A percentile compares a stretch with the other conserved stretches of the same genome.
Conservation (phyloP, 2,797 vertebrate species). For the Micromesistius poutassou region DNA sequence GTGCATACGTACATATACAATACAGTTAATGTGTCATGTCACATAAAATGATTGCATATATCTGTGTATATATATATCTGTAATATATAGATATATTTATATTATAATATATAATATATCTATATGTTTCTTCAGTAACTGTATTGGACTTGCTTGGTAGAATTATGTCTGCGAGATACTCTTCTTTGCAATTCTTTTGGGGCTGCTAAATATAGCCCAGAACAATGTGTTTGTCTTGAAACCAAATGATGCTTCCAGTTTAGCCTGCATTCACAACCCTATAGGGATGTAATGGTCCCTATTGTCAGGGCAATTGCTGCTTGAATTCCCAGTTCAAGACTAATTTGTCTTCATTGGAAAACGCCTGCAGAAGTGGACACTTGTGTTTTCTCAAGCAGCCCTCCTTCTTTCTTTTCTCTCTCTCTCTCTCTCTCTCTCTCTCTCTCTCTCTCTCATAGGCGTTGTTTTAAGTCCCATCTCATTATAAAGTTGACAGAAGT, state of each 20-base stretch:
- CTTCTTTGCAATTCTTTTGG: slow-evolving; percentile 35
- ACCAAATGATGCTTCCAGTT: slow-evolving; percentile 49
- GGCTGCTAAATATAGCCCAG: slow-evolving; percentile 53
- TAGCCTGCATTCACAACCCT: slow-evolving; percentile 40
- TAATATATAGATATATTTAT: too few relatives aligned
- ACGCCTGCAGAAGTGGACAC: slow-evolving; percentile 32
- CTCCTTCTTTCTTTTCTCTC: slow-evolving; percentile 4
- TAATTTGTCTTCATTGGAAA: slow-evolving; percentile 52
- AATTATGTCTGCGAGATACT: background rate
- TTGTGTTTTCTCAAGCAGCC: slow-evolving; percentile 25
- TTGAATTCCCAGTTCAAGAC: slow-evolving; percentile 32
- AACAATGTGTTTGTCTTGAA: slow-evolving; percentile 47
- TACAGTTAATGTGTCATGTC: background rate
- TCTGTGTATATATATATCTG: background rate
- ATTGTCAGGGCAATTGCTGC: slow-evolving; percentile 46
- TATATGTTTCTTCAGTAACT: background rate
- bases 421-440: slow-evolving; percentile 33
- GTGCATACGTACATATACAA: background rate
- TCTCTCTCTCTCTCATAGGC: slow-evolving; percentile 27
- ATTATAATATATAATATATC: too few relatives aligned
- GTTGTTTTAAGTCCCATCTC: slow-evolving; percentile 52
- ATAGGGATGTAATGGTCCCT: slow-evolving; percentile 33
- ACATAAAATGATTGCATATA: background rate
- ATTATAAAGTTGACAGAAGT: slow-evolving; percentile 67
- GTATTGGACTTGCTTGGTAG: background rate